Conservation (phyloP, 2,113 vertebrate genomes). For the Grus americana region DNA sequence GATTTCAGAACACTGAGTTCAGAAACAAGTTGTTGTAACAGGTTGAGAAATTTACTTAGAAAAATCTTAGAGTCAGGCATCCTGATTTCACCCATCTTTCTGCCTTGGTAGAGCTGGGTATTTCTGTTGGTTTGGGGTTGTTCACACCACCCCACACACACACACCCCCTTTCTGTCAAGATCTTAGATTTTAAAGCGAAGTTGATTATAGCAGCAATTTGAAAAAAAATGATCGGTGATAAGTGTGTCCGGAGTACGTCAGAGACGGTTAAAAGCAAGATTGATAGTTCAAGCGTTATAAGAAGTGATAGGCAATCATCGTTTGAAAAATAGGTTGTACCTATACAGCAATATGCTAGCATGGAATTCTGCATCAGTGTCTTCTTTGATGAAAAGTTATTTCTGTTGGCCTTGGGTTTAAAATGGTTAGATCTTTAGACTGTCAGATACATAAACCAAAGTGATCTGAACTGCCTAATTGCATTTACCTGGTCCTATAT, state of each 20-base stretch:
- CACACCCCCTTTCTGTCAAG: neutral
- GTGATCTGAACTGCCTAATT: neutral
- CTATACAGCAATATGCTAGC: neutral
- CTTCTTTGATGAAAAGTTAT: neutral
- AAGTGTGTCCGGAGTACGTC: neutral
- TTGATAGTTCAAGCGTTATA: neutral
- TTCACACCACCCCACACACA: neutral
- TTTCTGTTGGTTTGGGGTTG: neutral
- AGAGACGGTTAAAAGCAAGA: neutral
- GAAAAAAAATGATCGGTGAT: neutral
- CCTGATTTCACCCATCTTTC: neutral
- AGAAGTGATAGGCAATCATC: neutral
- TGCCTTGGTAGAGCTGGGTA: neutral
- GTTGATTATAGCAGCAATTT: neutral
- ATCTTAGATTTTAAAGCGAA: neutral
- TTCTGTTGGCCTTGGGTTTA: neutral
- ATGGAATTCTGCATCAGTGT: neutral
- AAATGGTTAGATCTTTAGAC: neutral
- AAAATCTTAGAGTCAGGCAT: neutral
- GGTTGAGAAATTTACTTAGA: neutral
- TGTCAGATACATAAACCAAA: accelerated
- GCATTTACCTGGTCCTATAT: neutral
- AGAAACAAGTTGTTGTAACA: accelerated
- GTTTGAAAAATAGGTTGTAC: neutral
- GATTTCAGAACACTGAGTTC: neutral